These are phyloP conservation scores for Phoenicopterus ruber DNA, from an alignment of 2,113 vertebrate species.

Conservation along the genomic window DNA sequence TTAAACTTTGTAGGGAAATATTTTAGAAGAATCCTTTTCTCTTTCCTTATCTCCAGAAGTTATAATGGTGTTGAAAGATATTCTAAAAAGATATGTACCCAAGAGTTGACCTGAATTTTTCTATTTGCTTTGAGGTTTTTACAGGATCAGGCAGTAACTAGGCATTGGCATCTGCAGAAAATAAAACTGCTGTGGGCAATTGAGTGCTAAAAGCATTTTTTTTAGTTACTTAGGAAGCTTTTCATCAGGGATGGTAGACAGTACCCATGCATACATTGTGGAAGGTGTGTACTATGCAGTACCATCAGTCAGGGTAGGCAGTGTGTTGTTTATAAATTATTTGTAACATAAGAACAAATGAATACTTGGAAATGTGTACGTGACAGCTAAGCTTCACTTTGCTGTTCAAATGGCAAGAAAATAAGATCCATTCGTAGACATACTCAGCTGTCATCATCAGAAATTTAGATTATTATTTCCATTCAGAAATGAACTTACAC, in stretches of 20 bases:
- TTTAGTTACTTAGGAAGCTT: neutral
- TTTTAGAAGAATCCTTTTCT: neutral
- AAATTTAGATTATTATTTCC: neutral
- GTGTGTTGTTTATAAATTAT: neutral
- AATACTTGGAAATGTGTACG: neutral
- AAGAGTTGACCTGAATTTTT: neutral
- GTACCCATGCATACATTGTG: neutral
- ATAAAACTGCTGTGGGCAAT: neutral
- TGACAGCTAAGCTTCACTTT: neutral
- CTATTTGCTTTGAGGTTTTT: neutral
- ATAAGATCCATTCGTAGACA: neutral
- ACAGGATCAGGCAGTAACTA: neutral
- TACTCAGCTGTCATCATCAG: neutral
- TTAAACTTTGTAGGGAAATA: neutral
- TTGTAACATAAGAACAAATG: neutral
- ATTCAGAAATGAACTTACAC: neutral
- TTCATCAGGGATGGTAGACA: neutral
- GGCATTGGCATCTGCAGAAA: neutral
- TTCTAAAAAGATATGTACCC: neutral
- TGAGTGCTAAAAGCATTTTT: neutral
- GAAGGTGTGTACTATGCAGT: neutral
- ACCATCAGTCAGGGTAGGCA: neutral
- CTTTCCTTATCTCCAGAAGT: neutral
- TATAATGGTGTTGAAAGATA: neutral
- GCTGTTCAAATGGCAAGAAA: neutral